A percentile compares a stretch with the other conserved stretches of the same genome.
These are phyloP conservation scores for Phengaris arion DNA, from an alignment of 2,888 invertebrate genomes.

Conservation along the genomic window DNA sequence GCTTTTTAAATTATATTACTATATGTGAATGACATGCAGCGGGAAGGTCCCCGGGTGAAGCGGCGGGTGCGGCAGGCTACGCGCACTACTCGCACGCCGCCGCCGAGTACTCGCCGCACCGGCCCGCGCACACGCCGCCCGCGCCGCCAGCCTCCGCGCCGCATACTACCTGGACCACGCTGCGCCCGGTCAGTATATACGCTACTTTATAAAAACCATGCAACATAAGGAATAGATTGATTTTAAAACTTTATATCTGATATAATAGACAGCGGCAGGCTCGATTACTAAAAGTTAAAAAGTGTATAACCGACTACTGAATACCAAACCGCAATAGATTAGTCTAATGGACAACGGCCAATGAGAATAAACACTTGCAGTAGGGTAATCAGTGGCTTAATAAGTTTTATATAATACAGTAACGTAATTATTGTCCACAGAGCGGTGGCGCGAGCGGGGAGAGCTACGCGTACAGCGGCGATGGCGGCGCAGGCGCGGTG, in stretches of 20 bases:
- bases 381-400: too few species aligned
- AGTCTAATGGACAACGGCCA: too few species aligned
- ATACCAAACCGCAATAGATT: too few species aligned
- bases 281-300: too few species aligned
- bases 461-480: conserved; percentile 70
- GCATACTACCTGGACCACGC: conserved; percentile 72
- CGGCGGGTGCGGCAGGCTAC: conserved; percentile 74
- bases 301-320: too few species aligned
- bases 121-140: conserved; percentile 68
- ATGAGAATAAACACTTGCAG: not conserved
- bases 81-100: conserved; percentile 54
- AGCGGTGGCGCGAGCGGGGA: conserved; percentile 69
- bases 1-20: not conserved
- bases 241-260: too few species aligned
- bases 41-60: conserved; percentile 48
- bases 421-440: conserved; percentile 36
- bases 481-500: conserved; percentile 57
- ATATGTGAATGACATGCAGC: conserved; percentile 32
- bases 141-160: conserved; percentile 65
- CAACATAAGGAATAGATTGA: too few species aligned
- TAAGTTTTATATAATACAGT: not conserved
- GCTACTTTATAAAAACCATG: not conserved
- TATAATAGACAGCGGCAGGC: too few species aligned
- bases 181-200: conserved; percentile 43
- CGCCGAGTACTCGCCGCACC: conserved; percentile 70